A percentile compares a stretch with the other conserved stretches of the same genome.
Evolutionary conservation across 2,113 vertebrate genomes (phyloP).

Genomic region (Petrocephalus microphthalmus): DNA sequence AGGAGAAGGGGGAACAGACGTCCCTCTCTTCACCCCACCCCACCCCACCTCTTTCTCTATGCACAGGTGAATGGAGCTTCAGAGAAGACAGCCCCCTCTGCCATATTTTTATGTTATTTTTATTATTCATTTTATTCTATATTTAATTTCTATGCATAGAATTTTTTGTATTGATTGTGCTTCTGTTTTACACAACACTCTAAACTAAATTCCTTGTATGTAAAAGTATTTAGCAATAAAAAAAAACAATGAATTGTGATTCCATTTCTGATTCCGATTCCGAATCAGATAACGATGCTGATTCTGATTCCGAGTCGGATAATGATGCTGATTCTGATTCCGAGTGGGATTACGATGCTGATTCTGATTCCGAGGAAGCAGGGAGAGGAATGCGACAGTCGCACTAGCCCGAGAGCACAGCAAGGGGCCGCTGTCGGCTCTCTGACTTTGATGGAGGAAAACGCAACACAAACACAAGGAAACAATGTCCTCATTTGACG

Average conservation of each 20-base stretch:
- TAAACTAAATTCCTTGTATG: background rate
- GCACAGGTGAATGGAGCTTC: slow-evolving; percentile 44
- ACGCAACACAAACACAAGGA: background rate
- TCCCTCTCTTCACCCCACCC: slow-evolving; percentile 25
- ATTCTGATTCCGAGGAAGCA: background rate
- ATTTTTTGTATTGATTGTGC: background rate
- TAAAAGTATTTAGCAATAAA: background rate
- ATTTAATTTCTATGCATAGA: background rate
- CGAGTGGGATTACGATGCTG: background rate
- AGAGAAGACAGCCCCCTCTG: slow-evolving; percentile 25
- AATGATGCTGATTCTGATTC: background rate
- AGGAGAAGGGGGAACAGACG: slow-evolving; percentile 36
- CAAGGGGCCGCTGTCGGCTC: background rate
- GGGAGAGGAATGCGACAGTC: background rate
- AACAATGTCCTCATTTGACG: background rate
- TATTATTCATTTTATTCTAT: background rate
- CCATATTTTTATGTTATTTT: background rate
- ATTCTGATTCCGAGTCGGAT: background rate
- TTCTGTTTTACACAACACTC: background rate
- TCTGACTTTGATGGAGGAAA: background rate
- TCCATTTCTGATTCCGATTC: background rate
- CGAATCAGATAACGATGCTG: background rate
- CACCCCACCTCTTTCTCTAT: slow-evolving; percentile 14
- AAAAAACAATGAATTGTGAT: background rate
- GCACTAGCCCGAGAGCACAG: background rate